Base-by-base conservation (phyloP, 2,888 invertebrate species). In the Toxonevra muliebris region DNA sequence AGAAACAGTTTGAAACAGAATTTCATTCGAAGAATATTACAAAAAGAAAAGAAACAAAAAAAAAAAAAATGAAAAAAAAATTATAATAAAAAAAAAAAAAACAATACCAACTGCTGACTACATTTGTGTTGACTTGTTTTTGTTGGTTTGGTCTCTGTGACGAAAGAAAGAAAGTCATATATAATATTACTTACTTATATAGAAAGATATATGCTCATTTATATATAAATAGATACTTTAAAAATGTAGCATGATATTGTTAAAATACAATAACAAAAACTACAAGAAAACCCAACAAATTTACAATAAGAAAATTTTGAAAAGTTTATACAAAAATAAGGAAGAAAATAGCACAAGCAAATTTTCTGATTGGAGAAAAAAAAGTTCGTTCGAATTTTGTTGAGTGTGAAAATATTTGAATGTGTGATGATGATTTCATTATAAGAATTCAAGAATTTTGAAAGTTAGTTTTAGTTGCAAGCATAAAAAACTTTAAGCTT, bases 11-110 rank as follows among this genome's bases (percentile, higher is more conserved):
- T 10, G 61, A 72, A 65, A 69, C 65, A 73, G 65, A 41, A 54
- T 66, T 42, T 42, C 30, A 52, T 20, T 57, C 42, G 53, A 65
- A 68, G 65, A 61, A 61, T 42, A 64, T 60, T 62, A 69, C 62
- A 55, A 41, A 66, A 60, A 11, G 20, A 30, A 55, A 20, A 55
- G 55, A 61, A 19, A 19, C 50, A 61, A 42, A 52, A 63, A n/a
- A 45, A 60, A 59, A 65, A 42, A 30, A 9, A 41, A 61, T 52
- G 19, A 52, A 63, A n/a, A 45, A 60, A 59, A 65, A 42, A 17
- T 48, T 40, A 11, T 55, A 60, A 48, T 17, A 61, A 61, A 17
- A 61, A 61, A 42, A 52, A 63, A n/a, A 45, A 60, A 59, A 65
- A 42, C 40, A 9, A 41, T 52, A 61, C 66, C 68, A 61, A 66